These are phyloP conservation scores for Petrocephalus microphthalmus DNA, from an alignment of 2,113 vertebrate genomes.

Conservation along the genomic window DNA sequence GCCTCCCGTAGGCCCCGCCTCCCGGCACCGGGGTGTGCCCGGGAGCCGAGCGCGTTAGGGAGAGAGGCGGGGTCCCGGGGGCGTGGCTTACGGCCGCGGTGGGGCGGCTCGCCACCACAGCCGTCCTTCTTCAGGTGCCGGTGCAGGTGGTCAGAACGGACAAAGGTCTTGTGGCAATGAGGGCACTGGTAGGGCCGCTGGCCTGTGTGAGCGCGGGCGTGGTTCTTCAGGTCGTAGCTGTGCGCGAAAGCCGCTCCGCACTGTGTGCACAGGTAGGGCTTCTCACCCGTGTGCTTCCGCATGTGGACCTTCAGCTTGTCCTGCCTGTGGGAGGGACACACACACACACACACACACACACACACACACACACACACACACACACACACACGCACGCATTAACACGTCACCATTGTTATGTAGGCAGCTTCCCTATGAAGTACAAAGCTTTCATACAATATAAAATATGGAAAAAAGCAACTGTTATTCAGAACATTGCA, in stretches of 20 bases:
- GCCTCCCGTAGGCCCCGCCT: constrained; percentile 27
- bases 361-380: constrained; percentile 19
- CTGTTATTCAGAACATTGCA: background rate
- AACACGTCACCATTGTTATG: background rate
- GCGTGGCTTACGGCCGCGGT: constrained; percentile 81
- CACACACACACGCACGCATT: constrained; percentile 17
- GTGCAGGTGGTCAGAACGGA: constrained; percentile 96
- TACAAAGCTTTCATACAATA: background rate
- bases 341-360: constrained; percentile 25
- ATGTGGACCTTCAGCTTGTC: constrained; percentile 99
- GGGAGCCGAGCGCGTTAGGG: constrained; percentile 40
- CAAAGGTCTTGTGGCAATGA: constrained; percentile 96
- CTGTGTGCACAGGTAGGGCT: constrained; percentile 93
- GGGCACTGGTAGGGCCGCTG: constrained; percentile 93
- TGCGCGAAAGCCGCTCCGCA: constrained; percentile 94
- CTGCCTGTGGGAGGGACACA: constrained; percentile 65
- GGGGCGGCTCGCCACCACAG: constrained; percentile 87
- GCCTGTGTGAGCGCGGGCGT: constrained; percentile 95
- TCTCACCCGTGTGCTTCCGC: constrained; percentile 96
- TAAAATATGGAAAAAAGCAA: background rate
- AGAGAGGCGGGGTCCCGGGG: constrained; percentile 61
- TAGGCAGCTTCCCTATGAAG: background rate
- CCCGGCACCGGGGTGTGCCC: constrained; percentile 42
- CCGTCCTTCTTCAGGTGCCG: constrained; percentile 97
- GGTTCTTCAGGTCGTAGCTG: constrained; percentile 99